These are phyloP conservation scores for Drosophila pseudoobscura DNA, from an alignment of 1,140 invertebrate genomes.

Conservation along the genomic window DNA sequence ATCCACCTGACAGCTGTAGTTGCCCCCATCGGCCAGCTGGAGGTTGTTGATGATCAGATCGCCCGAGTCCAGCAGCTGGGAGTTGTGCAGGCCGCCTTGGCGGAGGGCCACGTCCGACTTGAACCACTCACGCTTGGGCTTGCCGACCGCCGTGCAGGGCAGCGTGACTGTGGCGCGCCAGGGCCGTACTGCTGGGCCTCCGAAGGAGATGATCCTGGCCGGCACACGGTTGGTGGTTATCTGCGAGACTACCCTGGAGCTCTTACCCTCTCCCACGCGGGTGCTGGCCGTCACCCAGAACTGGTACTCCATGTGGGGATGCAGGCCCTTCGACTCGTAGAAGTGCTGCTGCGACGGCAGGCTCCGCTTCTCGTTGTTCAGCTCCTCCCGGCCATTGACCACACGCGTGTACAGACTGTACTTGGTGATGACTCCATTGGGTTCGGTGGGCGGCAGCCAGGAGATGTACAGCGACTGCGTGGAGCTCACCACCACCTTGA, in stretches of 20 bases:
- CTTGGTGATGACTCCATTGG: slow-evolving; percentile 91
- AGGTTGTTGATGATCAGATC: slow-evolving; percentile 87
- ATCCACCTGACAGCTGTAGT: slow-evolving; percentile 90
- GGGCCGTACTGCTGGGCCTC: slow-evolving; percentile 86
- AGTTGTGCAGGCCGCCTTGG: slow-evolving; percentile 84
- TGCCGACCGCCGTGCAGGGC: slow-evolving; percentile 87
- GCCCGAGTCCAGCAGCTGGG: slow-evolving; percentile 86
- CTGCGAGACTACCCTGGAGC: slow-evolving; percentile 87
- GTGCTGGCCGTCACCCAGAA: slow-evolving; percentile 92
- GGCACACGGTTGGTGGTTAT: slow-evolving; percentile 85
- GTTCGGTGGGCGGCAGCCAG: slow-evolving; percentile 90
- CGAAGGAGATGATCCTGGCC: slow-evolving; percentile 89
- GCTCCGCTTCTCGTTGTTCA: slow-evolving; percentile 88
- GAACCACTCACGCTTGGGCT: slow-evolving; percentile 88
- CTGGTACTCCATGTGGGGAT: slow-evolving; percentile 91
- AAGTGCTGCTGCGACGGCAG: slow-evolving; percentile 86
- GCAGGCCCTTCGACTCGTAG: slow-evolving; percentile 88
- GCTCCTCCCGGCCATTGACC: slow-evolving; percentile 87
- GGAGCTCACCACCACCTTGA: slow-evolving; percentile 91
- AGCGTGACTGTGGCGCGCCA: slow-evolving; percentile 87
- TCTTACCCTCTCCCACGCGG: slow-evolving; percentile 89
- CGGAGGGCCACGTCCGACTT: slow-evolving; percentile 84
- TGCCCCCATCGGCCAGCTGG: slow-evolving; percentile 87
- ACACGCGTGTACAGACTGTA: slow-evolving; percentile 91
- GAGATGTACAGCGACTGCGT: slow-evolving; percentile 90